Evolutionary conservation across 1,140 invertebrate species (phyloP), one percentile per base, ranked within the genome.

Genomic region (Drosophila hydei): DNA sequence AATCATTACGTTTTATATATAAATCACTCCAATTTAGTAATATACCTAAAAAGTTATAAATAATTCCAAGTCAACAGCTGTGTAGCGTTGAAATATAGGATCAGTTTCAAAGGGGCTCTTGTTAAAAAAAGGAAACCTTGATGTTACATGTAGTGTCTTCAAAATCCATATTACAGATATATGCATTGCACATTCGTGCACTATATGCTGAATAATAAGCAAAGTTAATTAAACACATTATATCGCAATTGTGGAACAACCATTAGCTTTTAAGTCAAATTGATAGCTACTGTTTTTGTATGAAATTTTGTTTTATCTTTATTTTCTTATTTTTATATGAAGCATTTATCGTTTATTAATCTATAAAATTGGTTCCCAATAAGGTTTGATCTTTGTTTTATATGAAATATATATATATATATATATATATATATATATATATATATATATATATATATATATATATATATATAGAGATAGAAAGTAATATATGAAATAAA

Each of bases 101-200:
- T 67, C 61, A 14, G 50, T 45, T 36, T 51, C 25, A 16, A 36
- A 48, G 11, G 40, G 40, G 50, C 48, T 84, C 55, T 63, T 75
- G 63, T 65, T 6, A 42, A 67, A 27, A 73, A 50, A 33, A 45
- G 14, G 3, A 42, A 55, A 38, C 19, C 38, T 1, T 27, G 59
- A 59, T 54, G 25, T 74, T 61, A 55, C 30, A 73, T 40, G 65
- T 77, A 75, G 73, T 80, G 77, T 85, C 73, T 87, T 71, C 45
- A 65, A 25, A 58, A 58, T 27, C 52, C 67, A 70, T 56, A 51
- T 11, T 63, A 43, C 33, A 64, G 18, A 54, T 27, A 42, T 19
- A 56, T 23, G 33, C 38, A 52, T 52, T 54, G 40, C 67, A 50
- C 30, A 50, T 27, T 68, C 25, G 42, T 18, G 47, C 69, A 65